Conservation (phyloP, 2,113 vertebrate species). For the Cichladusa arquata region DNA sequence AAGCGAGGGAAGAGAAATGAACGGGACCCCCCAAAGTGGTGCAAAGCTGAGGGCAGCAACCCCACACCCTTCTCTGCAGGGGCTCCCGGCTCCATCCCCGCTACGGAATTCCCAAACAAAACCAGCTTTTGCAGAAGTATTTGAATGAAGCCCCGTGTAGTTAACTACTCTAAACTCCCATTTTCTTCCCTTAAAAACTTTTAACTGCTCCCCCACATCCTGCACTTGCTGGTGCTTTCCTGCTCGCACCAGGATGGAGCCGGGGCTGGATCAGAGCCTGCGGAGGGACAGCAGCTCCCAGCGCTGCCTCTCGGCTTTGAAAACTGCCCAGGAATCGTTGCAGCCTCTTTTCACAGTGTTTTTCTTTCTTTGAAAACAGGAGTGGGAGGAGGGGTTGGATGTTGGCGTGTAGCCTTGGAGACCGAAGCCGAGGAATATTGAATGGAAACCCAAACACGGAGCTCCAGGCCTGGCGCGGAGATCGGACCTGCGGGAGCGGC, state of each 20-base stretch:
- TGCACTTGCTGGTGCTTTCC: rapidly evolving
- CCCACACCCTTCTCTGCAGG: background rate
- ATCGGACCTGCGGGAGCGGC: background rate
- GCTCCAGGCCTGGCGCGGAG: background rate
- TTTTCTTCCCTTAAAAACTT: background rate
- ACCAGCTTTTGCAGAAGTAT: background rate
- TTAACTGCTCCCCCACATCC: rapidly evolving
- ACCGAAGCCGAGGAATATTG: slow-evolving; percentile 16
- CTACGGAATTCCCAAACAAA: background rate
- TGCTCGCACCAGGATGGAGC: rapidly evolving
- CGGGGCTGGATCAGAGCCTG: background rate
- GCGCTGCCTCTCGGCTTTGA: background rate
- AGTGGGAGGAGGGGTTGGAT: slow-evolving; percentile 44
- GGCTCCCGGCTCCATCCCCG: background rate
- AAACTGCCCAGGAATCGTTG: background rate
- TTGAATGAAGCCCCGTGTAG: background rate
- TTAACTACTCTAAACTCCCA: rapidly evolving
- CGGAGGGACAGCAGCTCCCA: background rate
- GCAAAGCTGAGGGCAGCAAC: background rate
- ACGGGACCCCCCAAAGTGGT: rapidly evolving
- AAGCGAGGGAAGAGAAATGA: background rate
- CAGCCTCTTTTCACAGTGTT: slow-evolving; percentile 32
- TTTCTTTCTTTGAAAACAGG: slow-evolving; percentile 56
- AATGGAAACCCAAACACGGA: slow-evolving; percentile 49
- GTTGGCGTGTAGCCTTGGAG: slow-evolving; percentile 50